Base-by-base conservation (phyloP, 2,888 invertebrate genomes). In the Hedya salicella region DNA sequence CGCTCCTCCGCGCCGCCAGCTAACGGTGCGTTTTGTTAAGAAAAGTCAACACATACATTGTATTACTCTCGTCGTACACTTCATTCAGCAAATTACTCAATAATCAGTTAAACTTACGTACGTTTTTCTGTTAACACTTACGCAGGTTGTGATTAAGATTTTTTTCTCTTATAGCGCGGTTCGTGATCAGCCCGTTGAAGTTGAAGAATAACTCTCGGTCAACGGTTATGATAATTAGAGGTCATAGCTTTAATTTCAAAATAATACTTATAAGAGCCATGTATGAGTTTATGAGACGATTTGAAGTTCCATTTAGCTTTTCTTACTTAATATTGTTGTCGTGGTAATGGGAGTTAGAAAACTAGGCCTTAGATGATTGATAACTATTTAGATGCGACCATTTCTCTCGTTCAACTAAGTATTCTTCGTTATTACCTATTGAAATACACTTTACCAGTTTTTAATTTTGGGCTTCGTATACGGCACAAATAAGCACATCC, bases 11-110 rank as follows among this genome's bases (percentile, higher is more conserved):
- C 69, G 49, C 49, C 71, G 67, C 70, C 30, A 69, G 57, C 68
- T 83, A 85, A 85, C 83, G 80, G 86, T 84, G 77, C 68, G 81
- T 82, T 83, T 85, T 81, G 79, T 86, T 78, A 68, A 73, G 75
- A 79, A 81, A 81, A 81, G 75, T 80, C 75, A 74, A 78, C 74
- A 75, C 59, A 63, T 48, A 68, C 72, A 68, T 73, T 69, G 62
- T 67, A 67, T 39, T 53, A 57, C 57, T 61, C 68, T 50, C 19
- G 54, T 42, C 16, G 25, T 52, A 36, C 14, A 62, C 62, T 54
- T 53, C 36, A 9, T 25, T 30, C 49, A 52, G 46, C 49, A 66
- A 62, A 62, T 52, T 32, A 54, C 40, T 66, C 54, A 60, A 61
- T 61, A 66, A 66, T 61, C 60, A 66, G 53, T 53, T 66, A 66